A percentile compares a stretch with the other conserved stretches of the same genome.
Evolutionary conservation across 2,888 invertebrate genomes (phyloP).

Genomic region (Anoncus sp.): DNA sequence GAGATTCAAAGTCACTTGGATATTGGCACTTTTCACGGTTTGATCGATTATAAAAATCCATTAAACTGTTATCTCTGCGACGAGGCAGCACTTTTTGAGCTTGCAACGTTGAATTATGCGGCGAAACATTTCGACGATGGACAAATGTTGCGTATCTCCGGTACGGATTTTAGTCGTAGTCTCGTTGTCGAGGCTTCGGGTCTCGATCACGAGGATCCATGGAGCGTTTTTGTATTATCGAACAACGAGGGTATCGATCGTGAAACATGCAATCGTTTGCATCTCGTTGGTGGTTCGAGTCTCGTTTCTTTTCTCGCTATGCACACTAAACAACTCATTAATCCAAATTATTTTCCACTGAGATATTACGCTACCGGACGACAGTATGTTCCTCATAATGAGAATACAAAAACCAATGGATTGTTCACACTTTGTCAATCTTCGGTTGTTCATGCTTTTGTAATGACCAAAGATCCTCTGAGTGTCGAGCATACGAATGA

Average conservation of each 20-base stretch:
- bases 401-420: conserved; percentile 81
- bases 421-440: conserved; percentile 89
- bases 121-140: conserved; percentile 82
- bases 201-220: conserved; percentile 85
- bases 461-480: conserved; percentile 83
- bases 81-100: conserved; percentile 90
- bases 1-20: conserved; percentile 83
- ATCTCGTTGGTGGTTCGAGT: conserved; percentile 91
- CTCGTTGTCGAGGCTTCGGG: conserved; percentile 91
- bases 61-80: conserved; percentile 87
- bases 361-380: conserved; percentile 89
- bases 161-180: conserved; percentile 91
- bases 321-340: conserved; percentile 88
- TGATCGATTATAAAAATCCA: conserved; percentile 86
- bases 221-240: conserved; percentile 86
- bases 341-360: conserved; percentile 87
- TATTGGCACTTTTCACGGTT: conserved; percentile 84
- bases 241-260: conserved; percentile 85
- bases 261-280: conserved; percentile 86
- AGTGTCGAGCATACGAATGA: conserved; percentile 83
- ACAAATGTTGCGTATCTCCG: conserved; percentile 88
- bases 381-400: conserved; percentile 86
- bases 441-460: conserved; percentile 87
- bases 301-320: conserved; percentile 90
- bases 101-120: conserved; percentile 84